Evolutionary conservation across 1,140 invertebrate genomes (phyloP), one percentile per base, ranked within the genome.

Genomic region (Melanaphis sacchari): DNA sequence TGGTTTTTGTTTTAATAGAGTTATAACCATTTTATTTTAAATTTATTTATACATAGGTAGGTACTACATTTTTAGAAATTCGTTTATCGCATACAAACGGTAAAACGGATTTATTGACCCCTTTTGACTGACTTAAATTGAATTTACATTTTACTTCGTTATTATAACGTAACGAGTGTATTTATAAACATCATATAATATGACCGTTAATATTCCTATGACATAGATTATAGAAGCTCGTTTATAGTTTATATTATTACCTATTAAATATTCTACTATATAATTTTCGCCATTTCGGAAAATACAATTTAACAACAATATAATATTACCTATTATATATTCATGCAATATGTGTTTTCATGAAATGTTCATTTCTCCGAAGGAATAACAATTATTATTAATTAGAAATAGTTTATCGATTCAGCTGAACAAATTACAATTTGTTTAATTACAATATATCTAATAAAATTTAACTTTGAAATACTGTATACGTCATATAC

Each of bases 391-490:
- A n/a, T 85, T 43, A 85, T 85, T 85, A 43, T 40, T 43, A 85
- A 85, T 85, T 85, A 85, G 26, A 43, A 85, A 85, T 85, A 43
- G 24, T 85, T 46, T 85, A 85, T 85, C 84, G 24, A 85, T 85
- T 85, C 84, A 31, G 46, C 41, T 4, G 84, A 85, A 85, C 31
- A 85, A 21, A 85, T 26, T n/a, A 21, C 9, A 1, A 40, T 82
- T 82, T 38, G 24, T 84, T 84, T 26, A 26, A 40, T 84, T 26
- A 41, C 24, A 84, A 84, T 84, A 9, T 43, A 84, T 84, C 38
- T 26, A 40, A 41, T 31, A 40, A 24, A 84, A 84, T 11, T 24
- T 24, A 84, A 26, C 22, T 84, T 41, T 26, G 0, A 84, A 84
- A 84, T 84, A 41, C 40, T 41, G 15, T 24, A 41, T 21, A 81